Evolutionary conservation across 1,140 invertebrate species (phyloP).

Genomic region (Microplitis mediator): DNA sequence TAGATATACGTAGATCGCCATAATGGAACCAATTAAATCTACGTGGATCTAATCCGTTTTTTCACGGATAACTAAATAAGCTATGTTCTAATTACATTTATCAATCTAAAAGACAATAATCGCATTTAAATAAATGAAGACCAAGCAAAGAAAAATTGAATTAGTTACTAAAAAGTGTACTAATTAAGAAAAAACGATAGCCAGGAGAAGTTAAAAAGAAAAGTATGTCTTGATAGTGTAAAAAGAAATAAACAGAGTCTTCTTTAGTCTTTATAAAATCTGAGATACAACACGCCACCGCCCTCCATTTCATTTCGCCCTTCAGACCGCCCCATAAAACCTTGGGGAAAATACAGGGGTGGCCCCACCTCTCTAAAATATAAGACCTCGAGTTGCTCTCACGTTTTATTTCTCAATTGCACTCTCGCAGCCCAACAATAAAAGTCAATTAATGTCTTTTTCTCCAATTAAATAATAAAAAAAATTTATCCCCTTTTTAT

Average conservation of each 20-base stretch:
- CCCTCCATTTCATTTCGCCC: constrained; percentile 46
- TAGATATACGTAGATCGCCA: no score
- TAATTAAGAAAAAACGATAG: no score
- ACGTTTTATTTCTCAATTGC: constrained; percentile 1
- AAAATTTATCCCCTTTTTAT: neutral
- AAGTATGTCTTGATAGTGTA: neutral
- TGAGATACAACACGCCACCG: constrained; percentile 18
- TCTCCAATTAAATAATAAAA: neutral
- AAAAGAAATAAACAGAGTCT: constrained; percentile 17
- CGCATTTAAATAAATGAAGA: no score
- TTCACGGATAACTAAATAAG: no score
- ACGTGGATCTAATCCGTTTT: no score
- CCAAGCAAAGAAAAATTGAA: no score
- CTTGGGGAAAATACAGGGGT: constrained; percentile 1
- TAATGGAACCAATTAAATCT: no score
- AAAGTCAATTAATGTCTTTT: neutral
- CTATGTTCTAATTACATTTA: no score
- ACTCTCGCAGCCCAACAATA: neutral
- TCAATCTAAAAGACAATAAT: no score
- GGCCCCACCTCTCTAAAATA: constrained; percentile 26
- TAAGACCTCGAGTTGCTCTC: neutral
- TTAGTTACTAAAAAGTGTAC: no score
- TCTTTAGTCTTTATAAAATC: constrained; percentile 2
- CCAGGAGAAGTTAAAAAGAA: neutral
- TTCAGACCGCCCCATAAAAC: constrained; percentile 38